Percentiles rank a stretch among this genome's conserved stretches.
These are phyloP conservation scores for Penaeus japonicus DNA, from an alignment of 1,140 invertebrate genomes.

Conservation along the genomic window DNA sequence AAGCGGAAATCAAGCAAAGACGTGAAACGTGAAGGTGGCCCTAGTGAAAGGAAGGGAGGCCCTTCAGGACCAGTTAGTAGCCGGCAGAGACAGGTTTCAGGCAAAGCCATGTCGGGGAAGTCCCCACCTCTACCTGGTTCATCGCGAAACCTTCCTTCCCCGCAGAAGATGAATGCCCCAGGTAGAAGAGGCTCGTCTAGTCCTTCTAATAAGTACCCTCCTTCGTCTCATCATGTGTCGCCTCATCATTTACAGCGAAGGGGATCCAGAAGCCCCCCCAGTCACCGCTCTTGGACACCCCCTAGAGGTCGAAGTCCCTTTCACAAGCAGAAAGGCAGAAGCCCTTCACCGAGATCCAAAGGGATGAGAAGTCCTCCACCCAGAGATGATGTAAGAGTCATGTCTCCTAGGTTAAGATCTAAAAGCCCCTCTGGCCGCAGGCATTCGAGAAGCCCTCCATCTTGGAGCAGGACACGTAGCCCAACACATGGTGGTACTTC, in stretches of 20 bases:
- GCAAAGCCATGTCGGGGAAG: conserved; percentile 1
- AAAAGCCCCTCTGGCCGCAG: conserved; percentile 6
- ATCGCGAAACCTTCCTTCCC: neutral
- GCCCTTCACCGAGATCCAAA: neutral
- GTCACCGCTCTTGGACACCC: conserved; percentile 14
- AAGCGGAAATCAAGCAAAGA: conserved; percentile 33
- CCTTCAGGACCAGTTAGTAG: neutral
- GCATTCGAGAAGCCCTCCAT: neutral
- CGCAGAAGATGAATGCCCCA: conserved; percentile 6
- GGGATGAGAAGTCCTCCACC: neutral
- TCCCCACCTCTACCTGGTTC: conserved; percentile 7
- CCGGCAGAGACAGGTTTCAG: conserved; percentile 23
- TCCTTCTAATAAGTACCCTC: neutral
- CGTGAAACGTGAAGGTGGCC: neutral
- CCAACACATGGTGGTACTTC: neutral
- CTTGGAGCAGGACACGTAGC: neutral
- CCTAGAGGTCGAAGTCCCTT: conserved; percentile 19
- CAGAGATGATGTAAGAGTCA: neutral
- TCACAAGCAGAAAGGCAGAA: neutral
- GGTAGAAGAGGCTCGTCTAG: conserved; percentile 34
- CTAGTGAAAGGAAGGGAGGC: neutral
- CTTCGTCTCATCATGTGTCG: neutral
- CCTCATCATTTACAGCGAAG: conserved; percentile 10
- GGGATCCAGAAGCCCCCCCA: conserved; percentile 22
- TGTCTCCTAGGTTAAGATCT: conserved; percentile 7